Evolutionary conservation across 2,113 vertebrate species (phyloP).

Genomic region (Sigmodon hispidus): DNA sequence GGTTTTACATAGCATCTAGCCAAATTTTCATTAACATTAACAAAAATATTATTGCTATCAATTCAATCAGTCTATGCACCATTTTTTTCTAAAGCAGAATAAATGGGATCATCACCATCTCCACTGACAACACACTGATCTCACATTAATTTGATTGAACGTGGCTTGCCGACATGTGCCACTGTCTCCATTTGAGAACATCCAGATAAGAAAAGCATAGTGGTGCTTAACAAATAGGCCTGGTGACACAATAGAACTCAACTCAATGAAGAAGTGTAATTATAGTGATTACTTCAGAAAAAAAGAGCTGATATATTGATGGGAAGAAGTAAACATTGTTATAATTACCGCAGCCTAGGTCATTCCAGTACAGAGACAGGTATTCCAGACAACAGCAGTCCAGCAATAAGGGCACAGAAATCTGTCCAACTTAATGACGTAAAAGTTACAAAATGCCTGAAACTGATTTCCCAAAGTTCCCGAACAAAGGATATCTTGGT

Average conservation of each 20-base stretch:
- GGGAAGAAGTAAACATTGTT: conserved; percentile 69
- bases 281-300: conserved; percentile 74
- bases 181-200: conserved; percentile 70
- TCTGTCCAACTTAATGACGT: conserved; percentile 39
- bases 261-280: conserved; percentile 76
- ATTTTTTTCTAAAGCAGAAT: conserved; percentile 16
- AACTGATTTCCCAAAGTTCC: conserved; percentile 52
- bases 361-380: background rate
- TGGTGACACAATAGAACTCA: conserved; percentile 18
- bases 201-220: conserved; percentile 78
- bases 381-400: conserved; percentile 30
- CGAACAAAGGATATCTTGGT: conserved; percentile 49
- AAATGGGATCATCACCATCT: conserved; percentile 24
- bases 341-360: conserved; percentile 29
- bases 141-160: conserved; percentile 76
- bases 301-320: conserved; percentile 68
- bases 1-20: background rate
- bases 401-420: conserved; percentile 38
- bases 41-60: conserved; percentile 6
- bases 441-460: conserved; percentile 53
- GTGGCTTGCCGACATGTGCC: conserved; percentile 71
- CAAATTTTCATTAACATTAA: background rate
- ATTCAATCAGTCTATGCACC: background rate
- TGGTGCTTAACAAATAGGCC: conserved; percentile 72
- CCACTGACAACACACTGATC: conserved; percentile 63